Evolutionary conservation across 2,113 vertebrate genomes (phyloP).

Genomic region (Daboia siamensis): DNA sequence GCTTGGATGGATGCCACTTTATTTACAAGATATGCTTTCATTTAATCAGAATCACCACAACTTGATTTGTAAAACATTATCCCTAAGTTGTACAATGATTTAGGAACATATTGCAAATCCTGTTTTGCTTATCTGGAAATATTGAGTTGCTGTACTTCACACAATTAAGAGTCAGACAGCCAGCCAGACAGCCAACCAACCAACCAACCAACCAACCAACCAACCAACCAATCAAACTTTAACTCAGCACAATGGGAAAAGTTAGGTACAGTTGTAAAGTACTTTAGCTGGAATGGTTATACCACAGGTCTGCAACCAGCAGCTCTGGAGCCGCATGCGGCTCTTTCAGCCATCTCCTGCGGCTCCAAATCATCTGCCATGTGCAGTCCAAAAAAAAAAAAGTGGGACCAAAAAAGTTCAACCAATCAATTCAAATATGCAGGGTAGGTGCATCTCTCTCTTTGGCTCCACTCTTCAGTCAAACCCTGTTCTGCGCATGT

Average conservation of each 20-base stretch:
- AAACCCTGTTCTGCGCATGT: no score
- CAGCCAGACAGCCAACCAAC: background rate
- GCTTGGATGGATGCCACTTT: background rate
- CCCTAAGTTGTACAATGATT: background rate
- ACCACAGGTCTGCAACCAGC: no score
- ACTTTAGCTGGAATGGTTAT: background rate
- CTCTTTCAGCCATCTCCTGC: no score
- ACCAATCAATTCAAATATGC: no score
- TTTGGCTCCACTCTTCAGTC: no score
- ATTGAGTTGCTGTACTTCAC: background rate
- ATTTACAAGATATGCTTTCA: background rate
- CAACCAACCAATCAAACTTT: background rate
- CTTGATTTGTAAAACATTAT: background rate
- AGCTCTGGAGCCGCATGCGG: no score
- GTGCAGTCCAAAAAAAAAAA: no score
- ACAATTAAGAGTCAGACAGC: background rate
- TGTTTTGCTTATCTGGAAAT: background rate
- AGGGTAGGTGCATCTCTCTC: no score
- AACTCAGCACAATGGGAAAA: background rate
- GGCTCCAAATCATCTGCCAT: no score
- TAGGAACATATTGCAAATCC: background rate
- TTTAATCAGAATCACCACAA: no score
- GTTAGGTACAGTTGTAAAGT: background rate
- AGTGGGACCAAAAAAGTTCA: no score
- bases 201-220: background rate